Percentiles rank a stretch among this genome's conserved stretches.
These are phyloP conservation scores for Sphenopsis melanotis DNA, from an alignment of 2,797 vertebrate species.

Conservation along the genomic window DNA sequence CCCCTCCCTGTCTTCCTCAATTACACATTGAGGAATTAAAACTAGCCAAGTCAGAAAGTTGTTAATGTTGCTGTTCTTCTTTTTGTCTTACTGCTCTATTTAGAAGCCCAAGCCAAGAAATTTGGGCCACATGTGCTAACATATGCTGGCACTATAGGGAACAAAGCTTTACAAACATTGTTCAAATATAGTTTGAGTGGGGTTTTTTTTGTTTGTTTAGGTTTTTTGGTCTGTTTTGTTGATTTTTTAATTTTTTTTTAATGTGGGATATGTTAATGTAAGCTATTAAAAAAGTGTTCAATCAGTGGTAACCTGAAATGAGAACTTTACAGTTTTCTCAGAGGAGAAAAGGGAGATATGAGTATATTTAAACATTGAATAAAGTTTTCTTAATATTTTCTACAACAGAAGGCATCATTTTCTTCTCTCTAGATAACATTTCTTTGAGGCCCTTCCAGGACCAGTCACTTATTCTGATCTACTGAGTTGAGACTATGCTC, in stretches of 20 bases:
- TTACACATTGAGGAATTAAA: neutral
- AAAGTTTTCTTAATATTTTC: neutral
- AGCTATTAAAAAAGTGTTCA: neutral
- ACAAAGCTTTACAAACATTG: neutral
- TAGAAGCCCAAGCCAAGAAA: neutral
- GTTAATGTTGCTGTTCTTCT: neutral
- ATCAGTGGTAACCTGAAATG: neutral
- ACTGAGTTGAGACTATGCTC: rapidly evolving
- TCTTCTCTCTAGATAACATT: neutral
- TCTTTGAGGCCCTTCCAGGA: neutral
- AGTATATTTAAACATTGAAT: neutral
- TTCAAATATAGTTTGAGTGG: neutral
- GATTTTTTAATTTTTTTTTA: neutral
- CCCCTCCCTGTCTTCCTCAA: neutral
- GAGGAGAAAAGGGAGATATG: neutral
- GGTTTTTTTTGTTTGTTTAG: neutral
- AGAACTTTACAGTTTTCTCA: neutral
- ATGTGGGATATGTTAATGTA: neutral
- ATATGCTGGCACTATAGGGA: neutral
- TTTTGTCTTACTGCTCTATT: neutral
- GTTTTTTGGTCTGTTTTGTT: rapidly evolving
- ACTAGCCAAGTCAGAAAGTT: neutral
- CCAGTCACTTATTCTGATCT: neutral
- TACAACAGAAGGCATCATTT: neutral
- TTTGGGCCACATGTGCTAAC: neutral